Base-by-base conservation (phyloP, 2,888 invertebrate genomes). In the Litoditis marina region DNA sequence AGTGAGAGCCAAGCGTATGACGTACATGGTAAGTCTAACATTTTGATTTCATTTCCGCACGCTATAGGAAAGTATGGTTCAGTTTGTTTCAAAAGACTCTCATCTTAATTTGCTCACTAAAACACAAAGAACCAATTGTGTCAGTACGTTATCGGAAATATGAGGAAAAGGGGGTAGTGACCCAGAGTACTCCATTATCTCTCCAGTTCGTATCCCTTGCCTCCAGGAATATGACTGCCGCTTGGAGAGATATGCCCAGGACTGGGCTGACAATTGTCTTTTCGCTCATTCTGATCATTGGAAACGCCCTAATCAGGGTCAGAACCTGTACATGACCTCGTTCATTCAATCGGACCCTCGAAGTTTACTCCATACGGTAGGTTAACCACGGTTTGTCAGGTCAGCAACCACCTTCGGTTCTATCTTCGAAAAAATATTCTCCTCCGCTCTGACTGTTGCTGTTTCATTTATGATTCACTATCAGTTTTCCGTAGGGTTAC, bases 291-390 rank as follows among this genome's bases (percentile, higher is more conserved):
- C 71, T 6, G 49, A 65, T 7, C 59, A 62, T 32, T 61, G 56
- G n/a, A 65, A 65, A 49, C n/a, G 71, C 28, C 69, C 69, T 1
- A 72, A 72, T 54, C 71, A 72, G 53, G 71, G 71, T 19, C 71
- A 72, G 30, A 72, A 72, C 31, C 64, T 72, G 0, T 72, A 72
- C 32, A 72, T 72, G 71, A 72, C 67, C 27, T 65, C 71, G 0
- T 69, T 69, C 30, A 27, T 55, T 2, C 62, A 65, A 49, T 63
- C 65, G 4, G 66, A 72, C 50, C 69, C 69, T 1, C 34, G 65
- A 31, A 60, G 58, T 34, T 53, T 72, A 19, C 59, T 72, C n/a
- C 69, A 69, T 47, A 69, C 69, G 47, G 71, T 72, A 59, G 25
- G 39, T 49, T 1, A n/a, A 1, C n/a, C 39, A n/a, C n/a, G n/a